These are phyloP conservation scores for Oreamnos americanus DNA, from an alignment of 2,113 vertebrate species.

Conservation along the genomic window DNA sequence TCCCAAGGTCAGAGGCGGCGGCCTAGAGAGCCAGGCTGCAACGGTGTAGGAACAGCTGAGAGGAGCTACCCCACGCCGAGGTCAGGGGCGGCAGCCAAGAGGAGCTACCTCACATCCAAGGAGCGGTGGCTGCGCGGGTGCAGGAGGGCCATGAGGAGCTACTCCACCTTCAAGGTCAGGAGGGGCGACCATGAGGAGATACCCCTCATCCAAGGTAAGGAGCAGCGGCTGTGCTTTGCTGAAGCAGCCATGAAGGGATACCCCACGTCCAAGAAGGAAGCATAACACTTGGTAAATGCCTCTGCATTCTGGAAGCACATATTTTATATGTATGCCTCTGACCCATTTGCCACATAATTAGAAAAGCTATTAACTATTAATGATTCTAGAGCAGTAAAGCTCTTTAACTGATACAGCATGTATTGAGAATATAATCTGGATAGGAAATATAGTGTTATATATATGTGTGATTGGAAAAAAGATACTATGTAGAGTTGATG, in stretches of 20 bases:
- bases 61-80: fast-evolving
- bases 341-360: not conserved
- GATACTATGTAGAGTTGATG: not conserved
- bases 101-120: too few relatives aligned
- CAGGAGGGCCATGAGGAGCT: too few relatives aligned
- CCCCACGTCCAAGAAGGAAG: not conserved
- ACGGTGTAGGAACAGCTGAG: fast-evolving
- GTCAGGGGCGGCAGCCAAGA: fast-evolving
- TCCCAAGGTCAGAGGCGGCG: fast-evolving
- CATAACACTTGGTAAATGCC: not conserved
- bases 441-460: not conserved
- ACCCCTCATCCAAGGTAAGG: too few relatives aligned
- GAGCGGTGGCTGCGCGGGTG: fast-evolving
- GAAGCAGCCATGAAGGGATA: too few relatives aligned
- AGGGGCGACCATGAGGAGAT: too few relatives aligned
- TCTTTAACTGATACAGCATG: not conserved
- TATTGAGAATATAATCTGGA: not conserved
- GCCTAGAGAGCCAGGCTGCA: too few relatives aligned
- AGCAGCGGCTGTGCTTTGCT: too few relatives aligned
- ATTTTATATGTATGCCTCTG: not conserved
- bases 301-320: not conserved
- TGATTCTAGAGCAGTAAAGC: not conserved
- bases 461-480: not conserved
- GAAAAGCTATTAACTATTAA: not conserved
- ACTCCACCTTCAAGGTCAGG: too few relatives aligned